phyloP scores from a whole-genome alignment of 2,888 invertebrate species.

The Tachystola acroxantha region DNA sequence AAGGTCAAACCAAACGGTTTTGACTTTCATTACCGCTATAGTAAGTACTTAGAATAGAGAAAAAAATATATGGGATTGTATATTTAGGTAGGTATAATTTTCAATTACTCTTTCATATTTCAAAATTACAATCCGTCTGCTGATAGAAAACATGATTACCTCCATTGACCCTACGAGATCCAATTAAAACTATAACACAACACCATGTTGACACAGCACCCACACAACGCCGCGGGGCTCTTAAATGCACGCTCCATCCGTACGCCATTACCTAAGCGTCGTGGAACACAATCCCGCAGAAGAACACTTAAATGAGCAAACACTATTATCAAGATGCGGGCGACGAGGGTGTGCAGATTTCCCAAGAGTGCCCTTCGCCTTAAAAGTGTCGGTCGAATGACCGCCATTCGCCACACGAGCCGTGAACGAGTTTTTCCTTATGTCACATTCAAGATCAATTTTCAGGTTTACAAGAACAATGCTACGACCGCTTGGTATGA shows the following conservation, averaged over 20 bases:
- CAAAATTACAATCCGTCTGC: too few species aligned
- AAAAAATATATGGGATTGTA: too few species aligned
- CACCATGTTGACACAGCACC: slow-evolving; percentile 1
- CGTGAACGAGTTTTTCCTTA: slow-evolving; percentile 30
- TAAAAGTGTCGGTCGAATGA: slow-evolving; percentile 65
- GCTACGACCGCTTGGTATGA: too few species aligned
- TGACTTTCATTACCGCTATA: too few species aligned
- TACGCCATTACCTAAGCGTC: slow-evolving; percentile 40
- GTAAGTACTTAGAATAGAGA: too few species aligned
- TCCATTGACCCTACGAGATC: neutral
- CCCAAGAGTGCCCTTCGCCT: slow-evolving; percentile 64
- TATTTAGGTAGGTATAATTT: too few species aligned
- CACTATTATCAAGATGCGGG: slow-evolving; percentile 63
- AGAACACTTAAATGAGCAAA: slow-evolving; percentile 73
- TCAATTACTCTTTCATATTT: too few species aligned
- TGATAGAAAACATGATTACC: too few species aligned
- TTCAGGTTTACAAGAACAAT: neutral
- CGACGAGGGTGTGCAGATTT: slow-evolving; percentile 66
- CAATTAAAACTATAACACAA: neutral
- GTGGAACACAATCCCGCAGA: slow-evolving; percentile 53
- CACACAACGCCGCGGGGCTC: slow-evolving; percentile 18
- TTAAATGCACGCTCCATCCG: slow-evolving; percentile 31
- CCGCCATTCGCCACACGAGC: slow-evolving; percentile 46
- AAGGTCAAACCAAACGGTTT: too few species aligned
- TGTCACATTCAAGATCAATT: slow-evolving; percentile 1